Evolutionary conservation across 2,797 vertebrate species (phyloP), one percentile per base, ranked within the genome.

Genomic region (Cryptoprocta ferox): DNA sequence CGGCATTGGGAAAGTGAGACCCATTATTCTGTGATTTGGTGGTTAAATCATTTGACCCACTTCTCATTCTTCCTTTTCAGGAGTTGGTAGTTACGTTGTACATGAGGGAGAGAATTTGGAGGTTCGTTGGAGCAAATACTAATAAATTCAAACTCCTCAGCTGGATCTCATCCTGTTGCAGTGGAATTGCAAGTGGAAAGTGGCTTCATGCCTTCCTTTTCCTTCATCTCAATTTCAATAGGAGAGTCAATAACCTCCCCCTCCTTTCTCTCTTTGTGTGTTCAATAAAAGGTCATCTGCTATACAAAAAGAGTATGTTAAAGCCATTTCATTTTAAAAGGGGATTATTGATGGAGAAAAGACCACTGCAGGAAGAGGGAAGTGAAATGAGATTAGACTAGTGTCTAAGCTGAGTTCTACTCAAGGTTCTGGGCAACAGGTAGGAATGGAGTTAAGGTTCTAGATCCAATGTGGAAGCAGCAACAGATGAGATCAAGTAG

Each of bases 81-180:
- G 97, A 83, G 92, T 11, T 88, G 95, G 89, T 35, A 95, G 35
- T n/a, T 97, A 98, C 6, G n/a, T 98, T 37, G 96, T 97, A 12
- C 95, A 95, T 3, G 2, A 95, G 2, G 93, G 93, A 30, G 97
- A 98, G 8, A 28, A 79, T 28, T 42, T 98, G 90, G 70, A 94
- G 80, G 75, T 96, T 88, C 75, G 30, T 1, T 97, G 95, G 95
- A 96, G 92, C 37, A 91, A 13, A 59, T 97, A 97, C 32, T 98
- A 92, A 95, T 14, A 70, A 80, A 75, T 19, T 39, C 30, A 88
- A 65, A 68, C 24, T 83, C 32, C 16, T 83, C 28, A 28, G 39
- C 26, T 21, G 4, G 21, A 42, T 28, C 39, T 19, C 68, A 78
- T 39, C 61, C 45, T 75, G 70, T 16, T 42, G 7, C 37, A 63